phyloP scores from a whole-genome alignment of 2,797 vertebrate species.

The Eptatretus atami region DNA sequence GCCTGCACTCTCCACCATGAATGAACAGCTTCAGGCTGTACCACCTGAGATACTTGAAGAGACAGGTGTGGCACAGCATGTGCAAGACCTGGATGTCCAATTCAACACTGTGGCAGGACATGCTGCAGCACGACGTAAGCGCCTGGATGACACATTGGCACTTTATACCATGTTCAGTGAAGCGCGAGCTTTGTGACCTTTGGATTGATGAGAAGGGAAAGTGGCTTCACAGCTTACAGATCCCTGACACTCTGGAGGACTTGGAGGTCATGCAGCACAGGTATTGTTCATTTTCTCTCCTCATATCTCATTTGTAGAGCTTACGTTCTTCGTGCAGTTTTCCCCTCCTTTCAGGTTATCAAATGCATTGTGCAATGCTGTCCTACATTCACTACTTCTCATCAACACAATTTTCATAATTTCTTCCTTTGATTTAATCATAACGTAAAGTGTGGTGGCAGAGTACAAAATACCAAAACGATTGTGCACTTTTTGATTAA shows the following conservation, averaged over 20 bases:
- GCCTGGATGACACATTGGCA: conserved; percentile 39
- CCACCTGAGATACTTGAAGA: conserved; percentile 16
- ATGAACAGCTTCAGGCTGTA: conserved; percentile 29
- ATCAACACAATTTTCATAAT: too few species aligned
- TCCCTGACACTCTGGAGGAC: conserved; percentile 59
- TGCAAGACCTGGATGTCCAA: conserved; percentile 32
- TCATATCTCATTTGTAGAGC: too few species aligned
- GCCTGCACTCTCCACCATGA: conserved; percentile 32
- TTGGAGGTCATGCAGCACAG: conserved; percentile 81
- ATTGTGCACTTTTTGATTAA: too few species aligned
- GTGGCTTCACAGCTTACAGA: conserved; percentile 46
- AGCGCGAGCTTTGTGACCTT: conserved; percentile 46
- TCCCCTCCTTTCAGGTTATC: too few species aligned
- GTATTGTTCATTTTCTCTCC: conserved; percentile 13
- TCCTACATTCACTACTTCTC: too few species aligned
- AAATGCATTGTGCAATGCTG: too few species aligned
- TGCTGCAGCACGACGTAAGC: conserved; percentile 26
- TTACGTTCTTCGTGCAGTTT: too few species aligned
- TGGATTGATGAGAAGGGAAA: conserved; percentile 80
- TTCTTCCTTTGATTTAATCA: too few species aligned
- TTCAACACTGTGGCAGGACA: conserved; percentile 32
- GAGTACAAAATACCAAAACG: too few species aligned
- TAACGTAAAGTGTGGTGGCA: too few species aligned
- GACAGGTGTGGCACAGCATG: conserved; percentile 28
- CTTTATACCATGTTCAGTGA: conserved; percentile 72